These are phyloP conservation scores for Tipula vernalis DNA, from an alignment of 2,888 invertebrate species.

Conservation along the genomic window DNA sequence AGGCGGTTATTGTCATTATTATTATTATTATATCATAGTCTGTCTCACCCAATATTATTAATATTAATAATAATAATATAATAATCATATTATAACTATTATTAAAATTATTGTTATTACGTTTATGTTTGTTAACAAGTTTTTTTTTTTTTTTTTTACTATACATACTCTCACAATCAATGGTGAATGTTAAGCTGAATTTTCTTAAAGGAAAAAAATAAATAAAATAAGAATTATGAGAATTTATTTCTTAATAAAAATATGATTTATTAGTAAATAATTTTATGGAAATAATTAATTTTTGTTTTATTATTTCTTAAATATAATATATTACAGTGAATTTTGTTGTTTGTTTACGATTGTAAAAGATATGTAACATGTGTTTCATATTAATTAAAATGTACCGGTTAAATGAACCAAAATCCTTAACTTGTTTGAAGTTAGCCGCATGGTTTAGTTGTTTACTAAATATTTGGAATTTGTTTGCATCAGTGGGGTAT, in stretches of 20 bases:
- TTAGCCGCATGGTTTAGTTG: background rate
- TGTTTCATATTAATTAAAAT: background rate
- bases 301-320: background rate
- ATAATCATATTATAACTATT: background rate
- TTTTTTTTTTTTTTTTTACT: background rate
- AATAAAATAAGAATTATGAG: background rate
- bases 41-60: background rate
- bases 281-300: background rate
- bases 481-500: too few species aligned
- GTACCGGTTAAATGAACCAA: background rate
- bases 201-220: background rate
- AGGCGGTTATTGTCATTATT: background rate
- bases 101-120: background rate
- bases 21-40: background rate
- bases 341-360: background rate
- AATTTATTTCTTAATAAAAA: background rate
- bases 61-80: background rate
- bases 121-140: background rate
- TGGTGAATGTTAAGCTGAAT: background rate
- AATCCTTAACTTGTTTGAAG: background rate
- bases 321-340: background rate
- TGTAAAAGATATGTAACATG: background rate
- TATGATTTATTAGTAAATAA: background rate
- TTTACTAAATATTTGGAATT: too few species aligned
- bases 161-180: background rate